A percentile compares a stretch with the other conserved stretches of the same genome.
These are phyloP conservation scores for Jacana jacana DNA, from an alignment of 2,113 vertebrate species.

Conservation along the genomic window DNA sequence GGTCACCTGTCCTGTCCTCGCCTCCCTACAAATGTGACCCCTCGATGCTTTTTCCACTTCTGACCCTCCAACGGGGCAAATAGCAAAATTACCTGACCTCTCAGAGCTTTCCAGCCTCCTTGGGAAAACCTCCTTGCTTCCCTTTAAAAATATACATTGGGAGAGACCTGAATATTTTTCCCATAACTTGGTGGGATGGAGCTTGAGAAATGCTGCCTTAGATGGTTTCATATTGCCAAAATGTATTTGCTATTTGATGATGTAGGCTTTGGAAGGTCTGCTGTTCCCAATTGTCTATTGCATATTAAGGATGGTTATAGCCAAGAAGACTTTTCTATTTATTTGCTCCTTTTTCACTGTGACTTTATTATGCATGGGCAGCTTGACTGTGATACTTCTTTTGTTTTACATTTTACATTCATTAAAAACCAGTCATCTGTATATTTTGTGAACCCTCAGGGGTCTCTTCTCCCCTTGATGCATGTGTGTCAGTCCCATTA, in stretches of 20 bases:
- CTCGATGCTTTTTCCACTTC: too few relatives aligned
- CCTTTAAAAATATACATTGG: background rate
- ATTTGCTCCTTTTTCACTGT: conserved; percentile 74
- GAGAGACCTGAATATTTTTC: conserved; percentile 23
- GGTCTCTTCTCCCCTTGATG: conserved; percentile 77
- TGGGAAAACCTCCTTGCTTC: background rate
- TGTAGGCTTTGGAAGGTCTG: conserved; percentile 59
- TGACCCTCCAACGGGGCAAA: too few relatives aligned
- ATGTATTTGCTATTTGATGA: conserved; percentile 76
- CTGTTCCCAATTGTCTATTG: conserved; percentile 83
- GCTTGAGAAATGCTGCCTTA: background rate
- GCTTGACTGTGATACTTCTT: conserved; percentile 75
- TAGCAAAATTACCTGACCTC: too few relatives aligned
- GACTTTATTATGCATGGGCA: conserved; percentile 80
- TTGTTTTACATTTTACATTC: conserved; percentile 86
- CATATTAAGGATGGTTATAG: conserved; percentile 76
- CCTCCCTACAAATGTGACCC: too few relatives aligned
- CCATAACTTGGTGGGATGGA: background rate
- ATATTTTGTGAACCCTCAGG: conserved; percentile 81
- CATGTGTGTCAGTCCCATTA: conserved; percentile 75
- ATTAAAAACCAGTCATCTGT: conserved; percentile 86
- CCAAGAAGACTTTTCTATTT: conserved; percentile 74
- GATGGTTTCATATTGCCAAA: conserved; percentile 60
- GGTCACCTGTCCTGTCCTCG: too few relatives aligned
- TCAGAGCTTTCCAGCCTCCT: background rate